Conservation (phyloP, 2,797 vertebrate genomes). For the Tapera naevia region DNA sequence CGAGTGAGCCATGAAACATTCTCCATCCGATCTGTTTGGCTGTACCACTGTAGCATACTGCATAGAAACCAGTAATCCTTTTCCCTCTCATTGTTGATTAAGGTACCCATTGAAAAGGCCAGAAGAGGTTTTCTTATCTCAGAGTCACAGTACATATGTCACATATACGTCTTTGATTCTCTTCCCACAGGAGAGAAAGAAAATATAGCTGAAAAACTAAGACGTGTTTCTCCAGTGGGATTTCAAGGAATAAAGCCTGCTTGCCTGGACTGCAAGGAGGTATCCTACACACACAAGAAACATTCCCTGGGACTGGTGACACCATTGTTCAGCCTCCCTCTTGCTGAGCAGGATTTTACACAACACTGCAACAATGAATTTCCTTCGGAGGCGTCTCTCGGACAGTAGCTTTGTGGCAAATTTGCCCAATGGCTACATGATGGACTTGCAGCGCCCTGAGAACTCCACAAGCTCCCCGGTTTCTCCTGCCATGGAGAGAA, state of each 20-base stretch:
- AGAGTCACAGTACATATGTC: background rate
- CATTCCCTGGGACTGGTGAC: background rate
- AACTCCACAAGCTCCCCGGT: constrained; percentile 88
- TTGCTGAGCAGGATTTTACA: background rate
- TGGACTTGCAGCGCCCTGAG: constrained; percentile 89
- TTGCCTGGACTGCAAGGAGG: background rate
- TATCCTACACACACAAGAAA: background rate
- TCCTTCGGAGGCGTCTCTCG: constrained; percentile 92
- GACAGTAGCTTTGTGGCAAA: constrained; percentile 98
- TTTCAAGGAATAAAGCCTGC: background rate
- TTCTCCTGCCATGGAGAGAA: constrained; percentile 88
- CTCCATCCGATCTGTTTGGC: too few relatives aligned
- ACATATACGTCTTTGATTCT: background rate
- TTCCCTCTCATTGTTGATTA: background rate
- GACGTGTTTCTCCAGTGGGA: background rate
- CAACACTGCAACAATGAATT: constrained; percentile 85
- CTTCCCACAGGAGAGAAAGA: constrained; percentile 41
- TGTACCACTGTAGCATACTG: background rate
- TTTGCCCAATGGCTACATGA: constrained; percentile 96
- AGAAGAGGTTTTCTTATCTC: background rate
- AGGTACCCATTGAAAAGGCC: background rate
- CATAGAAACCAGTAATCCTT: background rate
- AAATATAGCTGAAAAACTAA: background rate
- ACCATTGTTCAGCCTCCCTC: background rate
- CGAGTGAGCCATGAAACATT: background rate